phyloP scores from a whole-genome alignment of 2,113 vertebrate species.

The Anser cygnoides region DNA sequence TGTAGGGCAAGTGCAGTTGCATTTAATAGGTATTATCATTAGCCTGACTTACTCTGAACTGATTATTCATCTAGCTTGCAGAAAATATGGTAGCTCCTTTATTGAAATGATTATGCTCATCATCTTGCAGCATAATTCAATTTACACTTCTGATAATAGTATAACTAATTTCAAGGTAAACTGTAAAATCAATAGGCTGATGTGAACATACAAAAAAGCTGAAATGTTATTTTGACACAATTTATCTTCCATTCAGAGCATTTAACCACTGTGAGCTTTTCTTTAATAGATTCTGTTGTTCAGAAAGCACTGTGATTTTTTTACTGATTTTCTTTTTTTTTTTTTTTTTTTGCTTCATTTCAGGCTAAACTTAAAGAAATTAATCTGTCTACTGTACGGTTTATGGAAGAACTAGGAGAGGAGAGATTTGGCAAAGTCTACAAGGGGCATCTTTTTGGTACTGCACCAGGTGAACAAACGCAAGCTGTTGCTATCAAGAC shows the following conservation, averaged over 20 bases:
- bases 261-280: neutral
- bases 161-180: neutral
- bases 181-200: neutral
- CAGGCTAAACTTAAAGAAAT: slow-evolving; percentile 94
- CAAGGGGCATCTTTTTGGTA: slow-evolving; percentile 93
- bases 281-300: neutral
- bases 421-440: slow-evolving; percentile 97
- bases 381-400: slow-evolving; percentile 88
- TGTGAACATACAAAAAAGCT: neutral
- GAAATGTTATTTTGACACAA: neutral
- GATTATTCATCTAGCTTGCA: neutral
- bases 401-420: slow-evolving; percentile 96
- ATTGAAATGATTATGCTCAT: neutral
- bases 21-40: neutral
- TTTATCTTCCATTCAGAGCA: neutral
- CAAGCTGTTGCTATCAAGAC: slow-evolving; percentile 95
- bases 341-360: neutral
- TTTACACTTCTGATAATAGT: neutral
- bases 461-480: slow-evolving; percentile 87
- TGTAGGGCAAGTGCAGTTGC: neutral
- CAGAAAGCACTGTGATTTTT: neutral
- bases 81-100: neutral
- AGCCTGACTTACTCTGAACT: neutral
- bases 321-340: neutral
- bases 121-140: neutral